Evolutionary conservation across 2,113 vertebrate species (phyloP).

Genomic region (Vireo altiloquus): DNA sequence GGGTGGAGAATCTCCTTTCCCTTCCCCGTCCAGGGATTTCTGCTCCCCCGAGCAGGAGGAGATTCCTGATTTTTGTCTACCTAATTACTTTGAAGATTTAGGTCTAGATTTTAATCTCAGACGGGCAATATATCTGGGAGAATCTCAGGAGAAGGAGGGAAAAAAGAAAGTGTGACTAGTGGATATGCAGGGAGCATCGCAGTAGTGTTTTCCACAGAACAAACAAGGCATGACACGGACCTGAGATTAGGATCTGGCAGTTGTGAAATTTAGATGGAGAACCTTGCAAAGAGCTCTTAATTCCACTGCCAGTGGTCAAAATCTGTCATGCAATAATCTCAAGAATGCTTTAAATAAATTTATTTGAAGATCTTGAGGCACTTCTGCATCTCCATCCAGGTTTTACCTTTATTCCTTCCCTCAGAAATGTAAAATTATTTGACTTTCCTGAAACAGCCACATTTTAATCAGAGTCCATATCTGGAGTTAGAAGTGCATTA

Average conservation of each 20-base stretch:
- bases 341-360: not conserved
- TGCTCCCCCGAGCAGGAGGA: not conserved
- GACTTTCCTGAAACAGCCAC: not conserved
- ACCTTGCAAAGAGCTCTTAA: not conserved
- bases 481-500: not conserved
- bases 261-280: not conserved
- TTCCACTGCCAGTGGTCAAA: not conserved
- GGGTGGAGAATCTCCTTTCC: not conserved
- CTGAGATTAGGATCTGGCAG: not conserved
- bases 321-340: not conserved
- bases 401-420: not conserved
- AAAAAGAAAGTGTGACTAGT: not conserved
- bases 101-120: conserved; percentile 29
- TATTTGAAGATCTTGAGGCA: not conserved
- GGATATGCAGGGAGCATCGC: not conserved
- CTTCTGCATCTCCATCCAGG: not conserved
- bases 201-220: not conserved
- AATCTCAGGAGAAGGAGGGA: not conserved
- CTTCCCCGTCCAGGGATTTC: not conserved
- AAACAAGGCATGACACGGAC: not conserved
- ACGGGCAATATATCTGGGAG: not conserved
- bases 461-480: fast-evolving
- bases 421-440: not conserved
- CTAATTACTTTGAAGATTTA: conserved; percentile 39
- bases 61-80: not conserved